These are phyloP conservation scores for Heterotis niloticus DNA, from an alignment of 2,113 vertebrate genomes.

Conservation along the genomic window DNA sequence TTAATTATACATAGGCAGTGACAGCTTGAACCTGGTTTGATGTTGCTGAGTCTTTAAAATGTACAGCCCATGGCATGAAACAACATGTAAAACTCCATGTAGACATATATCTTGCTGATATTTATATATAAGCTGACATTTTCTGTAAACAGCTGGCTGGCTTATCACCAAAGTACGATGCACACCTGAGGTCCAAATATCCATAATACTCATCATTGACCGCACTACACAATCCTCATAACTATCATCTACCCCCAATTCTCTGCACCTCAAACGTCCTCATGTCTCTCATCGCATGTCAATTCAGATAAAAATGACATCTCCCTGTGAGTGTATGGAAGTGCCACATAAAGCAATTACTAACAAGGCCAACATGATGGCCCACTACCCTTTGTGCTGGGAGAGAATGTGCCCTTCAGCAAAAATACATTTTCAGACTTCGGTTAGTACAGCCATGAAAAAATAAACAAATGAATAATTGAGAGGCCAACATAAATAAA, in stretches of 20 bases:
- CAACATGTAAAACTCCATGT: slow-evolving; percentile 3
- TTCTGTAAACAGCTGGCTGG: no score
- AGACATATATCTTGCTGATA: background rate
- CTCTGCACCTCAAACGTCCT: background rate
- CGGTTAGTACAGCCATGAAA: slow-evolving; percentile 32
- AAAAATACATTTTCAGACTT: slow-evolving; percentile 30
- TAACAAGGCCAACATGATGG: slow-evolving; percentile 22
- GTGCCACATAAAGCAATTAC: slow-evolving; percentile 26
- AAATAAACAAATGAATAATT: slow-evolving; percentile 44
- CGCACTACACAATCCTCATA: background rate
- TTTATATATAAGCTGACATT: no score
- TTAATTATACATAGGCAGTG: background rate
- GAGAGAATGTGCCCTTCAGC: slow-evolving; percentile 25
- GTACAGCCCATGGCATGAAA: no score
- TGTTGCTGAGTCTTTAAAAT: background rate
- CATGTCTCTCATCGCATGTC: slow-evolving; percentile 1
- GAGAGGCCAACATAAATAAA: slow-evolving; percentile 39
- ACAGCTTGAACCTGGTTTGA: background rate
- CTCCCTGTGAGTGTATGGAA: slow-evolving; percentile 25
- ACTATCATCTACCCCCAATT: background rate
- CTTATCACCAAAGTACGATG: no score
- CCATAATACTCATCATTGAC: background rate
- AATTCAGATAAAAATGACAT: slow-evolving; percentile 23
- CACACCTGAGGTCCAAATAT: no score
- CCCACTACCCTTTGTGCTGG: background rate